Base-by-base conservation (phyloP, 1,140 invertebrate genomes). In the Zaprionus davidi region DNA sequence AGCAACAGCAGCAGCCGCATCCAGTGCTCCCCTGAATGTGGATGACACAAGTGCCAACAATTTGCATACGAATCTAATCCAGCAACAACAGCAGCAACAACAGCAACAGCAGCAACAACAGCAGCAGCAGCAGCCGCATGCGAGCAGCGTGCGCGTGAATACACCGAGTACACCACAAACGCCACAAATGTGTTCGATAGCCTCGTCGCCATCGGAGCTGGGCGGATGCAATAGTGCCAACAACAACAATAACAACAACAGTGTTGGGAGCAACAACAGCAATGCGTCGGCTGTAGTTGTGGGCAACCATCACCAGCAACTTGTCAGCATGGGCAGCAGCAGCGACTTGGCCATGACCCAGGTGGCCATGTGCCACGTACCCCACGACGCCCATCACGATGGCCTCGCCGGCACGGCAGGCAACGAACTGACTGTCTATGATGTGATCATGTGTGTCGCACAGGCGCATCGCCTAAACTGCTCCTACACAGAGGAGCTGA, bases 391-490 rank as follows among this genome's bases (percentile, higher is more conserved):
- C 17, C 73, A 76, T 66, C 73, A 85, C 62, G 82, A 90, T 53
- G 80, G 81, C 53, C 58, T 90, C n/a, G 79, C 79, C 41, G 85
- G 81, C 67, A 85, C 83, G 12, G 80, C 81, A n/a, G 41, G 41
- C 49, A 87, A 83, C 56, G 94, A 95, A 79, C 90, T 95, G 71
- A 96, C 85, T 51, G 95, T 97, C 56, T 98, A 97, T 90, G 97
- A 98, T 92, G 94, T 98, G 67, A 97, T 98, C 74, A 95, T 97
- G 69, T 96, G 96, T 79, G 96, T 99, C 6, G 97, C 97, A 1
- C 97, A 98, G 85, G 98, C 98, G 3, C 97, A 99, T 93, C 96
- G 97, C 78, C 95, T 96, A 55, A 96, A 98, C 92, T 99, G 98
- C 93, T 95, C 96, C 75, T 98, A 97, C 91, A 98, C 97, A 7